These are phyloP conservation scores for Circaetus cinerascens DNA, from an alignment of 2,113 vertebrate species.

Conservation along the genomic window DNA sequence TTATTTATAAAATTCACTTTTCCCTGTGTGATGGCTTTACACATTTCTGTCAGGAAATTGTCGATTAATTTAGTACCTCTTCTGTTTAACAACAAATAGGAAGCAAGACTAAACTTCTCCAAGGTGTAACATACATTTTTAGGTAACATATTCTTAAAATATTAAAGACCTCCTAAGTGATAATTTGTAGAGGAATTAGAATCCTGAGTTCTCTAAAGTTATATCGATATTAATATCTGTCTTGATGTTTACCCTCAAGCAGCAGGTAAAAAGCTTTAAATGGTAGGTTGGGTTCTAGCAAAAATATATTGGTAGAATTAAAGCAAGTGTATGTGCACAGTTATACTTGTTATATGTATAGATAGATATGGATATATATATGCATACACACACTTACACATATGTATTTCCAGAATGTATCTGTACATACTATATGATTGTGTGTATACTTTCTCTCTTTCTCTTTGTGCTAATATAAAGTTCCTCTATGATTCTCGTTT, in stretches of 20 bases:
- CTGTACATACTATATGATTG: fast-evolving
- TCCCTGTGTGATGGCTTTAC: background rate
- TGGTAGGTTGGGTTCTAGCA: background rate
- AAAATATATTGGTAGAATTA: background rate
- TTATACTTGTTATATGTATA: background rate
- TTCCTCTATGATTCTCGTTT: background rate
- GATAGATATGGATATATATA: background rate
- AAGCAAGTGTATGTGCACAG: background rate
- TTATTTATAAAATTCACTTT: background rate
- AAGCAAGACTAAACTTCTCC: background rate
- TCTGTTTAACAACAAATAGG: background rate
- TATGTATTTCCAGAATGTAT: background rate
- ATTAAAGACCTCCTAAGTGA: background rate
- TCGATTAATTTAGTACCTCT: background rate
- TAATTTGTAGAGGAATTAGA: background rate
- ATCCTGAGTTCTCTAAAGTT: background rate
- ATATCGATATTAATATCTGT: background rate
- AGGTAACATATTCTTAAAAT: background rate
- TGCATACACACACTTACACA: no score
- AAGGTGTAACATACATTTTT: background rate
- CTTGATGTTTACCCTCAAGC: background rate
- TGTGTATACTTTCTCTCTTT: background rate
- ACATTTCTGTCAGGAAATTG: background rate
- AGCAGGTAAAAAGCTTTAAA: background rate
- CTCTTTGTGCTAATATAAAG: background rate